Percentiles rank a stretch among this genome's conserved stretches.
Conservation (phyloP, 2,113 vertebrate genomes). For the Zosterops lateralis region DNA sequence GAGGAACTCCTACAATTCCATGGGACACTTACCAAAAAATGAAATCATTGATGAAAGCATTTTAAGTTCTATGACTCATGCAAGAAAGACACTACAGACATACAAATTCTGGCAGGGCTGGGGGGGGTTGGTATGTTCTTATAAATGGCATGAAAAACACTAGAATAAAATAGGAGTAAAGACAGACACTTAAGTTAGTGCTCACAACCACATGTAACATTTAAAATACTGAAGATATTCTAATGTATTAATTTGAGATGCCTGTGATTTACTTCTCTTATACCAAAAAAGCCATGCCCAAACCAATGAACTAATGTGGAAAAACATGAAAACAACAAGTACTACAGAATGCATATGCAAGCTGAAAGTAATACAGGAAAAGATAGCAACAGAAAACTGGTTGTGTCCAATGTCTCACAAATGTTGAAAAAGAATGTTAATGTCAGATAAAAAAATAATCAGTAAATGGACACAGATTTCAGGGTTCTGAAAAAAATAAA, state of each 20-base stretch:
- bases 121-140: background rate
- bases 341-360: background rate
- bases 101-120: background rate
- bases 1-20: background rate
- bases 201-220: background rate
- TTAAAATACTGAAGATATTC: background rate
- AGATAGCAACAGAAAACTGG: background rate
- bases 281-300: background rate
- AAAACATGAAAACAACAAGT: background rate
- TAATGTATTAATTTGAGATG: background rate
- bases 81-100: background rate
- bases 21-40: background rate
- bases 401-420: background rate
- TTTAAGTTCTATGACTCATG: background rate
- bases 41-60: background rate
- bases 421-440: fast-evolving
- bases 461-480: background rate
- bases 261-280: background rate
- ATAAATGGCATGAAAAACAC: background rate
- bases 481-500: background rate
- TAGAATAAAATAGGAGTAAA: background rate
- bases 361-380: background rate
- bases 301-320: background rate
- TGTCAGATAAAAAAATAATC: background rate
- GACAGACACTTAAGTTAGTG: background rate